These are phyloP conservation scores for Quadriops clusia DNA, from an alignment of 2,888 invertebrate species.

Conservation along the genomic window DNA sequence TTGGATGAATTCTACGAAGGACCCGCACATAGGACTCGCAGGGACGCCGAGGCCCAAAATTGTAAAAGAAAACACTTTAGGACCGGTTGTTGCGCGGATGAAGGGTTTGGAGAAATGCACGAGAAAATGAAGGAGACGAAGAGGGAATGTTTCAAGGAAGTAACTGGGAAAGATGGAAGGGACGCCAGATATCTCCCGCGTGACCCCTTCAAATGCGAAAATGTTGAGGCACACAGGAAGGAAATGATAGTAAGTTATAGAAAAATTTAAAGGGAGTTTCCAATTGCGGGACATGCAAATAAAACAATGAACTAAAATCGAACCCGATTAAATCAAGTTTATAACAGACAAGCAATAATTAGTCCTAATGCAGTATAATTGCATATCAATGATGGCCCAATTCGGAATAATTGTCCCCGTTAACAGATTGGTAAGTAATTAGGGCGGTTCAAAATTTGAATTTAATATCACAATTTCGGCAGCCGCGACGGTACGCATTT, in stretches of 20 bases:
- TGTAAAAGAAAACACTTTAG: constrained; percentile 22
- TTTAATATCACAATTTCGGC: no score
- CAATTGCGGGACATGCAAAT: no score
- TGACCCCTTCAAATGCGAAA: constrained; percentile 33
- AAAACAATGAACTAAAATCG: no score
- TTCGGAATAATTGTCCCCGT: no score
- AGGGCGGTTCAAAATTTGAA: no score
- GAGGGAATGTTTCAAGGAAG: constrained; percentile 28
- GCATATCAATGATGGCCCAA: no score
- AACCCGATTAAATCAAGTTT: no score
- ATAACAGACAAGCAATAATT: no score
- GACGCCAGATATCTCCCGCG: constrained; percentile 14
- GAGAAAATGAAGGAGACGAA: constrained; percentile 25
- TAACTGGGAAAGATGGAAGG: constrained; percentile 22
- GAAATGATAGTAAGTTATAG: constrained; percentile 28
- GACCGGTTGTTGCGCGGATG: constrained; percentile 29
- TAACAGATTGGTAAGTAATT: no score
- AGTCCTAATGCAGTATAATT: no score
- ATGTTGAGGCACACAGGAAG: constrained; percentile 26
- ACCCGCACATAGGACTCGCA: constrained; percentile 17
- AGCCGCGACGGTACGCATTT: no score
- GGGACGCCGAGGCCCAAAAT: constrained; percentile 26
- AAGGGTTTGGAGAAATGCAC: constrained; percentile 22
- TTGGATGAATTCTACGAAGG: constrained; percentile 23
- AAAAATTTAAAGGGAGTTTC: no score